Base-by-base conservation (phyloP, 2,888 invertebrate genomes). In the Antheraea yamamai region DNA sequence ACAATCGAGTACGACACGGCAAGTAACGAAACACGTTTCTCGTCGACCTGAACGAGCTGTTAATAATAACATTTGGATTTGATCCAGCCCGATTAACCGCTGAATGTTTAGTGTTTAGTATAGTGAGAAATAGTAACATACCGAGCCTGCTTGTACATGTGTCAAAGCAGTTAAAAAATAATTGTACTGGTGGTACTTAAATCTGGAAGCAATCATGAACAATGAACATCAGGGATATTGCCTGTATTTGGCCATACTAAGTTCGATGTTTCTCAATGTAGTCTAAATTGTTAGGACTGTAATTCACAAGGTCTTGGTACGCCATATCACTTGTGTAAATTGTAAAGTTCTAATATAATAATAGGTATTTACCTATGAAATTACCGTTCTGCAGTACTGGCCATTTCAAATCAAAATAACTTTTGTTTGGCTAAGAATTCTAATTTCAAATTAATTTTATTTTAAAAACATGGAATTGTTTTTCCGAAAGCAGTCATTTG, bases 1-100 rank as follows among this genome's bases (percentile, higher is more conserved):
- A 70, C 55, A 23, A 26, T 39, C 26, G 73, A 16, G 30, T 12
- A 47, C 47, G 47, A 47, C 47, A 47, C 12, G 39, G 39, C 39
- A 47, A 47, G 12, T 30, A 66, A 4, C 6, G 30, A 26, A 35
- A 23, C 47, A 20, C 47, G 55, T 35, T 70, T 20, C 52, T 23
- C 72, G 51, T 74, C 64, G 75, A 76, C 58, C 74, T 80, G 80
- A 80, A 80, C 52, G 79, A 75, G 68, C 79, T 71, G 76, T 79
- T 79, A 80, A 79, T 79, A 79, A 81, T 81, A 79, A 79, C 79
- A 77, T 77, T 82, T 82, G 82, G 82, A 78, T 72, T 52, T 66
- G 20, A 52, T 79, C 82, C 82, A 82, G 79, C 26, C 30, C 52
- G 70, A 76, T 74, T 74, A 76, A 71, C 47, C 64, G 64, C 71